phyloP scores from a whole-genome alignment of 2,888 invertebrate genomes.

The Dicyrtomina minuta region DNA sequence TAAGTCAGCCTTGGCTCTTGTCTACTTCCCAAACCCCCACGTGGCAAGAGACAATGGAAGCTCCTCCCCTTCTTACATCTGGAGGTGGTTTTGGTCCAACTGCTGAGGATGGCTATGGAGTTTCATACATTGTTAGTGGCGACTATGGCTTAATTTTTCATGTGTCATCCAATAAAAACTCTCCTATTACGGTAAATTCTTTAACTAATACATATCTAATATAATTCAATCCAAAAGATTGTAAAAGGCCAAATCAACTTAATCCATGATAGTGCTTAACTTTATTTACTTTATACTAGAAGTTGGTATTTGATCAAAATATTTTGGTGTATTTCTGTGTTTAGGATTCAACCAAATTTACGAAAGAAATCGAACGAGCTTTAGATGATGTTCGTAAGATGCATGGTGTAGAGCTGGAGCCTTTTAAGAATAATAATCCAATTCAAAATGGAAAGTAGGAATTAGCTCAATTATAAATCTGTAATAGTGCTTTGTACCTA shows the following conservation, averaged over 20 bases:
- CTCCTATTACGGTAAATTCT: constrained; percentile 11
- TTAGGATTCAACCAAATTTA: constrained; percentile 17
- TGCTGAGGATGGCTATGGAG: constrained; percentile 5
- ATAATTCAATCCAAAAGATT: not conserved
- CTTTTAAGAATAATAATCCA: no score
- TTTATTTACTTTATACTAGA: no score
- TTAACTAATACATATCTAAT: not conserved
- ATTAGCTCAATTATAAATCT: no score
- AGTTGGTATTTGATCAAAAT: no score
- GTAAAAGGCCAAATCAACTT: no score
- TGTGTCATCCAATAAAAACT: not conserved
- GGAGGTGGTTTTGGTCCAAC: constrained; percentile 7
- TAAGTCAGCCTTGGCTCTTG: not conserved
- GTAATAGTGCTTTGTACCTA: no score
- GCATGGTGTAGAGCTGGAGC: constrained; percentile 6
- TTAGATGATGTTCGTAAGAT: constrained; percentile 4
- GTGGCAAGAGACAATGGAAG: constrained; percentile 8
- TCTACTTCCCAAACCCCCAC: constrained; percentile 8
- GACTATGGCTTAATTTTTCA: constrained; percentile 3
- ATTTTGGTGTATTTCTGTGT: no score
- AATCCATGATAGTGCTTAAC: no score
- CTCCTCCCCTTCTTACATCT: not conserved
- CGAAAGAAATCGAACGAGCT: not conserved
- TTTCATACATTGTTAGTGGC: constrained; percentile 13
- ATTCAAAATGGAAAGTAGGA: no score